Evolutionary conservation across 1,140 invertebrate genomes (phyloP), one percentile per base, ranked within the genome.

Genomic region (Physella acuta): DNA sequence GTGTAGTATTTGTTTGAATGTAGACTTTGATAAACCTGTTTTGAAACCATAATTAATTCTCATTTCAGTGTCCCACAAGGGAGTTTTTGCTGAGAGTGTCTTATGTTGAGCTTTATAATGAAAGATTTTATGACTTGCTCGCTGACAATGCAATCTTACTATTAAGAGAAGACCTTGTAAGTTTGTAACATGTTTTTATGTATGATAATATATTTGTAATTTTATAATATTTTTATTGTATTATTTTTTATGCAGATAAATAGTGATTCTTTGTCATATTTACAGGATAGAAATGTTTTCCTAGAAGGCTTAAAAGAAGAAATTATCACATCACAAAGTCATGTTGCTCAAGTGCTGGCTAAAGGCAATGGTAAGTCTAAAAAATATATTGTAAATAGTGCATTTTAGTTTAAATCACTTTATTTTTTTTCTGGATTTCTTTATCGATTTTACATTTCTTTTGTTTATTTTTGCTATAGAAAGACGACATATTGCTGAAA

Each of bases 401-500:
- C 26, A 28, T 56, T 16, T 8, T 11, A 28, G 26, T 20, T 16
- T 56, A 28, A 16, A 26, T 8, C 8, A 16, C 26, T 56, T 8
- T n/a, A 56, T 56, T 26, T 26, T 16, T 14, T 11, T 56, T 11
- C 14, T 26, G 11, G 14, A 26, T 16, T 56, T 11, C 14, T 26
- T 56, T 8, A 56, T 8, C 26, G 26, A 28, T 14, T 56, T 11
- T 11, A 16, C 14, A 11, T 26, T 56, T 8, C 11, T 56, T 20
- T 28, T 56, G 16, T 56, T n/a, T n/a, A 60, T 63, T 67, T 55
- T 37, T 1, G 51, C 76, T 74, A 39, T 71, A 84, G 81, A 65
- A 24, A 53, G 86, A 73, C 77, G 89, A 49, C 88, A 87, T 56
- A 86, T 89, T 73, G 88, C 87, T 16, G 86, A 88, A 28, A 90